Evolutionary conservation across 2,888 invertebrate genomes (phyloP), one percentile per base, ranked within the genome.

Genomic region (Lasius platythorax): DNA sequence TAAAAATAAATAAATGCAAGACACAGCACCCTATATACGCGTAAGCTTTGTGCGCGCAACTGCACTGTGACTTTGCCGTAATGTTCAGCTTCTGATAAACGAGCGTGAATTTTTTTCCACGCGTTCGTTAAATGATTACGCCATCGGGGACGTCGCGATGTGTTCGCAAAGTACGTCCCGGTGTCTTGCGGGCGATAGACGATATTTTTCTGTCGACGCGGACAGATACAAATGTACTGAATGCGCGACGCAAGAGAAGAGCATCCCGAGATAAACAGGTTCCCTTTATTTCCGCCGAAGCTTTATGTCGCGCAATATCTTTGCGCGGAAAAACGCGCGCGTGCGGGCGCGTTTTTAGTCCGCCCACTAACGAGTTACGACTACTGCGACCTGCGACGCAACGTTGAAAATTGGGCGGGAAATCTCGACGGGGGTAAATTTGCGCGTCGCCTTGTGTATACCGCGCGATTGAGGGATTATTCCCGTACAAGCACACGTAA

Each of bases 51-150:
- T 5, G 15, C 23, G 40, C 15, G 30, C 23, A 40, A 37, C n/a
- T 3, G 4, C 23, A 23, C n/a, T n/a, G 12, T 40, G 37, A 37
- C n/a, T 5, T 37, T 18, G 66, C 6, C 68, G 11, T 1, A 50
- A 12, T 9, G n/a, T 23, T 56, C 46, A 28, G 28, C 43, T n/a
- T 15, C 30, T 23, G 30, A 56, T 28, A 23, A 56, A 68, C 43
- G n/a, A 46, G 30, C 2, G 15, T 18, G 58, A 43, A 58, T 72
- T 58, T 70, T 40, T 40, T 72, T 1, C 12, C 28, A 23, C 43
- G 43, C 43, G 23, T 58, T 58, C 43, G 33, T 72, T 79, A 61
- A 72, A 37, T 46, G 30, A 43, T 79, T 72, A 79, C 72, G 15
- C 30, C n/a, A 28, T 53, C 53, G 50, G 33, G 53, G 33, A 70